Evolutionary conservation across 2,888 invertebrate species (phyloP).

Genomic region (Lochmaea capreae): DNA sequence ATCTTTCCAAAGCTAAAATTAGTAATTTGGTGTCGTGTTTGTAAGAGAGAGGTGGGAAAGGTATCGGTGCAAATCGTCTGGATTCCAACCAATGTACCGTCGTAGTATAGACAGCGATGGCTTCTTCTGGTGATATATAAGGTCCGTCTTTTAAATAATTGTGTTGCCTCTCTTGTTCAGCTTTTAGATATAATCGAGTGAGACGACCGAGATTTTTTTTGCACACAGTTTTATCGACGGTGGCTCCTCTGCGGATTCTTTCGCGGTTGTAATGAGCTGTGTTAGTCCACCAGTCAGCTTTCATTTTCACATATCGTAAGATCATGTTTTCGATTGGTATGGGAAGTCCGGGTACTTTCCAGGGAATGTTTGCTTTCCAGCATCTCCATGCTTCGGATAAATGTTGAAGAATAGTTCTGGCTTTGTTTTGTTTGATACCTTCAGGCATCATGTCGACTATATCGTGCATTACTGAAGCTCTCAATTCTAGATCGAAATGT

Average conservation of each 20-base stretch:
- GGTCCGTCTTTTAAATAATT: conserved; percentile 99
- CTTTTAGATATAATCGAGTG: conserved; percentile 95
- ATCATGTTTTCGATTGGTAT: conserved; percentile 99
- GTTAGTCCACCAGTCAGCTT: conserved; percentile 99
- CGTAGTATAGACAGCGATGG: conserved; percentile 99
- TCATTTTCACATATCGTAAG: conserved; percentile 98
- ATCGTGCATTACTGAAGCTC: conserved; percentile 97
- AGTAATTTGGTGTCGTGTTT: conserved; percentile 99
- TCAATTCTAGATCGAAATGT: conserved; percentile 98
- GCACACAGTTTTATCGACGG: conserved; percentile 99
- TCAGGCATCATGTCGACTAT: conserved; percentile 99
- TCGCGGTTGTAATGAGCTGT: conserved; percentile 99
- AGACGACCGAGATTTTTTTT: conserved; percentile 99
- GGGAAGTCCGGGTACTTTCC: conserved; percentile 99
- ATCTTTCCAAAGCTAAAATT: conserved; percentile 93
- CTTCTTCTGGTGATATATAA: conserved; percentile 99
- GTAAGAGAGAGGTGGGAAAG: conserved; percentile 98
- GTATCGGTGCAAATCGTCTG: conserved; percentile 97
- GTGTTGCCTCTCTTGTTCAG: conserved; percentile 99
- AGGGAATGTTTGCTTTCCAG: conserved; percentile 99
- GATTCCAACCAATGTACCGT: conserved; percentile 99
- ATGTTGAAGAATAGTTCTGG: conserved; percentile 98
- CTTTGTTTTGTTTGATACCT: conserved; percentile 99
- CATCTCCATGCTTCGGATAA: conserved; percentile 99
- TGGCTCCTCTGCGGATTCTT: conserved; percentile 98